phyloP scores from a whole-genome alignment of 2,888 invertebrate species.

The Acanthopleura granulata region DNA sequence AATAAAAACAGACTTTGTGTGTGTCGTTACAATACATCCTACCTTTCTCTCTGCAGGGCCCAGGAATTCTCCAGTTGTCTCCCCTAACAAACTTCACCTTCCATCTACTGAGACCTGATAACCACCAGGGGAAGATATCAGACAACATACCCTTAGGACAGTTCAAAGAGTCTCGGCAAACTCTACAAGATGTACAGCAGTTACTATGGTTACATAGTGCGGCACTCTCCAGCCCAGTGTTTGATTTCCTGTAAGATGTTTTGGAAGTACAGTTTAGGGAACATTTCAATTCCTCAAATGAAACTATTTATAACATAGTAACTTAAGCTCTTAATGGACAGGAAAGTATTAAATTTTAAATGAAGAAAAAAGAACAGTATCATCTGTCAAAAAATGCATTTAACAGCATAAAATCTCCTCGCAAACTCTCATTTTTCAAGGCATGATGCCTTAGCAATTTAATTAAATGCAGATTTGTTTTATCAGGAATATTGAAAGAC shows the following conservation, averaged over 20 bases:
- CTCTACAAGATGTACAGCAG: background rate
- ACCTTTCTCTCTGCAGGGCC: constrained; percentile 32
- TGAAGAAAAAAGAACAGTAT: background rate
- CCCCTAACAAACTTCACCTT: constrained; percentile 15
- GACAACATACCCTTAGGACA: background rate
- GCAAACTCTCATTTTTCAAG: too few species aligned
- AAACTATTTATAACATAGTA: too few species aligned
- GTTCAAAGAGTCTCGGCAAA: background rate
- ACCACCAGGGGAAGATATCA: background rate
- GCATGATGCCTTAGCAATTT: background rate
- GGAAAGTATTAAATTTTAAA: background rate
- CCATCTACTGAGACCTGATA: background rate
- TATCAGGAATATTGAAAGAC: background rate
- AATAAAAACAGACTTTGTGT: too few species aligned
- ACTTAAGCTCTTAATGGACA: background rate
- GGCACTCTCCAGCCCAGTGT: constrained; percentile 27
- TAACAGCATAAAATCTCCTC: background rate
- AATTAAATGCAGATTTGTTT: background rate
- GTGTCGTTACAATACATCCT: background rate
- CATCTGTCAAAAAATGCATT: background rate
- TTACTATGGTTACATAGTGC: constrained; percentile 48
- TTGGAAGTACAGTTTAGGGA: too few species aligned
- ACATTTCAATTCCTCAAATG: too few species aligned
- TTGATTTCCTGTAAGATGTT: constrained; percentile 31
- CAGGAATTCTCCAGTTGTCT: constrained; percentile 30